Evolutionary conservation across 64 coral and sea anemone species (phyloP).

Genomic region (Stichodactyla helianthus): DNA sequence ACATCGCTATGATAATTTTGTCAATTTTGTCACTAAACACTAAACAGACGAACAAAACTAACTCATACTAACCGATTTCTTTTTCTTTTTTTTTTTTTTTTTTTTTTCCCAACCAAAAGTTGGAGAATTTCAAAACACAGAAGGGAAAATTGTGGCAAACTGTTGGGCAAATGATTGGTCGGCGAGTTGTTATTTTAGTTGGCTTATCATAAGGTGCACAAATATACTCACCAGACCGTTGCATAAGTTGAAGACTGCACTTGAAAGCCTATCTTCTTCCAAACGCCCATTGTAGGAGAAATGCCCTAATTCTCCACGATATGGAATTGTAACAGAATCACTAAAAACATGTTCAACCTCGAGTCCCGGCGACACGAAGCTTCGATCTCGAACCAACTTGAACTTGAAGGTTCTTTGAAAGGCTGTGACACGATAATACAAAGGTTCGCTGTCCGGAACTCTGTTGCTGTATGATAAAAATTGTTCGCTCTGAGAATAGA

Average conservation of each 20-base stretch:
- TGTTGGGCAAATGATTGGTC: not conserved
- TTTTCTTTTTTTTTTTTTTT: too few relatives aligned
- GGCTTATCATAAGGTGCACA: conserved; percentile 1
- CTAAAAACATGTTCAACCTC: conserved; percentile 73
- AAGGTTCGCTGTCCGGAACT: conserved; percentile 28
- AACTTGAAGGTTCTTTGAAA: conserved; percentile 75
- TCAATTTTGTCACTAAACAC: conserved; percentile 12
- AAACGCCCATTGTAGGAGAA: conserved; percentile 69
- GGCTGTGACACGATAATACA: conserved; percentile 78
- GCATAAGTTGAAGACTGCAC: conserved; percentile 86
- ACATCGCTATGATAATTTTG: not conserved
- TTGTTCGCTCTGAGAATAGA: conserved; percentile 32
- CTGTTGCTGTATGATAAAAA: conserved; percentile 65
- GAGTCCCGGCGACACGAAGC: conserved; percentile 68
- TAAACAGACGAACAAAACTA: not conserved
- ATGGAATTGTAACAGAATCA: conserved; percentile 40
- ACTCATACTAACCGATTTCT: not conserved
- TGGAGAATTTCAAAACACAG: not conserved
- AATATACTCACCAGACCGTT: conserved; percentile 80
- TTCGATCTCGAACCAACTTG: conserved; percentile 50
- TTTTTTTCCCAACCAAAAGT: not conserved
- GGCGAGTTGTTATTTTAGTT: not conserved
- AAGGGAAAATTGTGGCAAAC: not conserved
- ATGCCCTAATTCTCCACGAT: conserved; percentile 57
- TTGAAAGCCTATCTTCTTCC: conserved; percentile 65